Evolutionary conservation across 1,140 invertebrate genomes (phyloP), one percentile per base, ranked within the genome.

Genomic region (Heliconius hewitsoni): DNA sequence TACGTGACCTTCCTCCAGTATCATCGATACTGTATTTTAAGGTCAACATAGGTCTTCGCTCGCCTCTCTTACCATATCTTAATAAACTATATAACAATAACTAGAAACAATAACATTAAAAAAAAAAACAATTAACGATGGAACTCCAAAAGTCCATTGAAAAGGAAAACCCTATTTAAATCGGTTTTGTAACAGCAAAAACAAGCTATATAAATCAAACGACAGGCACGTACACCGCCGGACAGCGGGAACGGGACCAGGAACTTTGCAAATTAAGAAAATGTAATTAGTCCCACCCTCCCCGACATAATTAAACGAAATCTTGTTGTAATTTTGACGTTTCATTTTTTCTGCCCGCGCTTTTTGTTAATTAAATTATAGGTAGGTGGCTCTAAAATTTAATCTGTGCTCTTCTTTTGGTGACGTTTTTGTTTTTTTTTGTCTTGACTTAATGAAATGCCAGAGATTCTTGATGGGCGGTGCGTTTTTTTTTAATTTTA

Each of bases 271-370:
- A 93, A 94, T 93, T 94, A 93, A 94, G 92, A 93, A 93, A 93
- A 92, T 91, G 92, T 92, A 93, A 93, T 93, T 93, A 92, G 90
- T 88, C 83, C 79, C 50, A 19, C 50, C 71, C 83, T 80, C 76
- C 52, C 82, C 87, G 91, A 92, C 90, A 92, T 92, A 92, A 91
- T 93, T 92, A 92, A 93, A 86, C 85, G 85, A 84, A 92, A 93
- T 93, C 90, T 91, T 91, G 90, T 91, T 91, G 91, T 94, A 94
- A 94, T 93, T 93, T 92, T 90, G 90, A 94, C 90, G 86, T 92
- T 94, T 93, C 90, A 92, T 92, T 93, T 94, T 93, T 91, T 91
- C 87, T 82, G 18, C 86, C 83, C 85, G 85, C 86, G 90, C 55
- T 86, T 87, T 88, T 85, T 85, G 91, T 91, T 93, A 91, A 93